These are phyloP conservation scores for Falco columbarius DNA, from an alignment of 2,797 vertebrate genomes.

Conservation along the genomic window DNA sequence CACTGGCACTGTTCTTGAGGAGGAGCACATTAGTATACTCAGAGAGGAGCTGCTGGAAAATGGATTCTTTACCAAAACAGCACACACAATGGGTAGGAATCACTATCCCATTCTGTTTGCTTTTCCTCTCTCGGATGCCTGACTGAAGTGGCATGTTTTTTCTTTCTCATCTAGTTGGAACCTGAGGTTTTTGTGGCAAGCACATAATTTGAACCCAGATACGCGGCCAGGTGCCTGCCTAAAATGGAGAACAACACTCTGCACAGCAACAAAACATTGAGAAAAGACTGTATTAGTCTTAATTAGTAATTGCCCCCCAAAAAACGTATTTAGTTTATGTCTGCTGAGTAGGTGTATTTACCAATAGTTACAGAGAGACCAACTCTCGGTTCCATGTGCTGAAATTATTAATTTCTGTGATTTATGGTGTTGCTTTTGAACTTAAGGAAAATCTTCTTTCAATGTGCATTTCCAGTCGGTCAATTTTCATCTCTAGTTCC, in stretches of 20 bases:
- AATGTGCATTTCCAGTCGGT: conserved; percentile 50
- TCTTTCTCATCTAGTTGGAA: not conserved
- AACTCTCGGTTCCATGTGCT: not conserved
- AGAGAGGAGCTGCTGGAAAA: not conserved
- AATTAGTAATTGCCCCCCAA: not conserved
- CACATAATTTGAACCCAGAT: not conserved
- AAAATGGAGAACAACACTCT: not conserved
- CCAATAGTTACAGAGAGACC: not conserved
- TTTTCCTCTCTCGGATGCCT: not conserved
- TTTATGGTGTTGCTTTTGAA: conserved; percentile 66
- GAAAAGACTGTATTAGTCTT: not conserved
- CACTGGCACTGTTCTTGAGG: not conserved
- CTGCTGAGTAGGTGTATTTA: not conserved
- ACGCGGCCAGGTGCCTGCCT: not conserved
- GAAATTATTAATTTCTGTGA: conserved; percentile 62
- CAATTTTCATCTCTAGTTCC: conserved; percentile 57
- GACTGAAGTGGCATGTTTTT: rapidly evolving
- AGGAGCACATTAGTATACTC: not conserved
- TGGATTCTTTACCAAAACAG: not conserved
- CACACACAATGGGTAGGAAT: not conserved
- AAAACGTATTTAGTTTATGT: not conserved
- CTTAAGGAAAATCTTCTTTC: conserved; percentile 64
- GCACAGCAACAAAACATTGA: not conserved
- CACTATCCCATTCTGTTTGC: not conserved
- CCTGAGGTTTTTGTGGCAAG: not conserved